Evolutionary conservation across 2,888 invertebrate genomes (phyloP).

Genomic region (Agapostemon virescens): DNA sequence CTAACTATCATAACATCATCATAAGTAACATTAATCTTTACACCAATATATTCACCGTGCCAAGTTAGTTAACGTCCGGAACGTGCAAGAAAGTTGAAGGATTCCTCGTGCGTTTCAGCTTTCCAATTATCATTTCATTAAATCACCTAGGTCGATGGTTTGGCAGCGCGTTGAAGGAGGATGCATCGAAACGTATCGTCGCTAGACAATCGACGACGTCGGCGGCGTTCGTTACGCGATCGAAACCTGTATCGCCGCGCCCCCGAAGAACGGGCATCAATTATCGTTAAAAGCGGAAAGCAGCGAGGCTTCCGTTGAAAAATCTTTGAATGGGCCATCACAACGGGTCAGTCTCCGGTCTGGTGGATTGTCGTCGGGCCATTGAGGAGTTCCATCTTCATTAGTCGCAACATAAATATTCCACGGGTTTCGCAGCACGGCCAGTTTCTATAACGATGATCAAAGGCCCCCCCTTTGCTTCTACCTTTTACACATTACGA

Average conservation of each 20-base stretch:
- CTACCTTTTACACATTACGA: background rate
- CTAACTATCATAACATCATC: too few species aligned
- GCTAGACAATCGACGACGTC: background rate
- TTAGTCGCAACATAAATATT: slow-evolving; percentile 3
- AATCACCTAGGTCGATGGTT: too few species aligned
- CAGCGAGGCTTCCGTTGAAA: background rate
- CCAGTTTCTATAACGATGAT: slow-evolving; percentile 25
- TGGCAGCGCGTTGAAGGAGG: too few species aligned
- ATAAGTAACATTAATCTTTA: too few species aligned
- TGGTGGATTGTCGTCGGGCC: background rate
- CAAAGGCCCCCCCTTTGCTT: slow-evolving; percentile 13
- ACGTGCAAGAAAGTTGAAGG: too few species aligned
- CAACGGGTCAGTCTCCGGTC: slow-evolving; percentile 1
- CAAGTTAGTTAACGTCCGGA: too few species aligned
- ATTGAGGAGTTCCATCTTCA: slow-evolving; percentile 1
- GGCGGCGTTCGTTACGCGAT: background rate
- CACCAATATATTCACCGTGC: too few species aligned
- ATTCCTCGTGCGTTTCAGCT: too few species aligned
- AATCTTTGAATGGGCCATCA: slow-evolving; percentile 10
- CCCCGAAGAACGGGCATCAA: background rate
- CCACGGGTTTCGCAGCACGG: slow-evolving; percentile 4
- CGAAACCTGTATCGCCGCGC: background rate
- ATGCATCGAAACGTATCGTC: too few species aligned
- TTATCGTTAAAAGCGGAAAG: slow-evolving; percentile 2
- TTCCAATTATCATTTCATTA: too few species aligned